Conservation (phyloP, 2,113 vertebrate genomes). For the Acinonyx jubatus region DNA sequence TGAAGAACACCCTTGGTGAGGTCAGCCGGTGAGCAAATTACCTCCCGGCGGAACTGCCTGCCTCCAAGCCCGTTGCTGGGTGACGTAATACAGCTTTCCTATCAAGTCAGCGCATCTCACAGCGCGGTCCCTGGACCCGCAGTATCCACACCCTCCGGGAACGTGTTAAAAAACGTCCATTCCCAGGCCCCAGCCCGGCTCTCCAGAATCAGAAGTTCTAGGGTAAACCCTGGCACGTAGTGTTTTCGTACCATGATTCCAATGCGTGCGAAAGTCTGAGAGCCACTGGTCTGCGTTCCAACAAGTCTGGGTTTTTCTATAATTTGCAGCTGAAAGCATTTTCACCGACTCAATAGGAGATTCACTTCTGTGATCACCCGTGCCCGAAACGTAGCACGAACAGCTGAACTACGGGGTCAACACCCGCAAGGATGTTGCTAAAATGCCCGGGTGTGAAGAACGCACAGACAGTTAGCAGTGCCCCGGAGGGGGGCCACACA, state of each 20-base stretch:
- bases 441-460: rapidly evolving
- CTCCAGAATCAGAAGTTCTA: neutral
- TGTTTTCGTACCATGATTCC: neutral
- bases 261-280: neutral
- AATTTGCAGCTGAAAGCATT: neutral
- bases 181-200: neutral
- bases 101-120: neutral
- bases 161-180: neutral
- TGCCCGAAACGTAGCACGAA: neutral
- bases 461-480: rapidly evolving
- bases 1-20: neutral
- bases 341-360: neutral
- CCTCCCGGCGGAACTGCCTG: neutral
- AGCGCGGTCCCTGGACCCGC: neutral
- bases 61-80: neutral
- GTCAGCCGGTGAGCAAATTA: neutral
- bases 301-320: neutral
- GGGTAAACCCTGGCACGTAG: neutral
- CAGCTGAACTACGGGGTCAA: neutral
- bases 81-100: neutral
- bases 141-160: neutral
- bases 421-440: neutral
- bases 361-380: neutral
- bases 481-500: rapidly evolving
- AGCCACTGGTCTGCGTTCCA: neutral